These are phyloP conservation scores for Ips nitidus DNA, from an alignment of 1,140 invertebrate species.

Conservation along the genomic window DNA sequence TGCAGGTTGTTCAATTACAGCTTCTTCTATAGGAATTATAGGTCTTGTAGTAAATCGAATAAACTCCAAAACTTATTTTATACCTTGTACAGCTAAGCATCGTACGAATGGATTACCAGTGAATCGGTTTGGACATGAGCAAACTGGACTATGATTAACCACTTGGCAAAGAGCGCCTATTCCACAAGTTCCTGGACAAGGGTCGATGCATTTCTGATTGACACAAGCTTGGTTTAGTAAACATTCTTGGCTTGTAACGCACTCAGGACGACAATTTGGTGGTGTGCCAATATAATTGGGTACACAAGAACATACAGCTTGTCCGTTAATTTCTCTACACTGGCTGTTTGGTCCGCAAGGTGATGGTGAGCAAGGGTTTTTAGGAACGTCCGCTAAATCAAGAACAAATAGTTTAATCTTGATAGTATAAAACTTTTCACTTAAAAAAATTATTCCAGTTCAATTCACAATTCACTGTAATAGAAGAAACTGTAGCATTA, in stretches of 20 bases:
- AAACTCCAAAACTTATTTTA: no score
- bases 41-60: no score
- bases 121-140: constrained; percentile 67
- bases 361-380: constrained; percentile 68
- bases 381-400: constrained; percentile 51
- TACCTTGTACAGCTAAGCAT: constrained; percentile 54
- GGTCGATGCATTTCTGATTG: constrained; percentile 76
- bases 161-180: constrained; percentile 70
- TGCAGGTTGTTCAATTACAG: constrained; percentile 32
- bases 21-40: constrained; percentile 17
- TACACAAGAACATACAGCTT: constrained; percentile 73
- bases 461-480: not conserved
- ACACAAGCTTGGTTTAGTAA: constrained; percentile 69
- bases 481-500: constrained; percentile 35
- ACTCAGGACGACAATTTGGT: constrained; percentile 73
- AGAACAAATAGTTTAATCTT: constrained; percentile 53
- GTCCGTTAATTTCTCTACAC: constrained; percentile 67
- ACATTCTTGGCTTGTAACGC: constrained; percentile 75
- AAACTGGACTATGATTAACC: constrained; percentile 64
- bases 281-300: constrained; percentile 71
- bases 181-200: constrained; percentile 78
- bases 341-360: constrained; percentile 78
- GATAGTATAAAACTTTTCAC: constrained; percentile 16
- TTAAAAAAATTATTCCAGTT: not conserved
- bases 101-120: constrained; percentile 77